Conservation (phyloP, 2,888 invertebrate genomes). For the Phragmatobia fuliginosa region DNA sequence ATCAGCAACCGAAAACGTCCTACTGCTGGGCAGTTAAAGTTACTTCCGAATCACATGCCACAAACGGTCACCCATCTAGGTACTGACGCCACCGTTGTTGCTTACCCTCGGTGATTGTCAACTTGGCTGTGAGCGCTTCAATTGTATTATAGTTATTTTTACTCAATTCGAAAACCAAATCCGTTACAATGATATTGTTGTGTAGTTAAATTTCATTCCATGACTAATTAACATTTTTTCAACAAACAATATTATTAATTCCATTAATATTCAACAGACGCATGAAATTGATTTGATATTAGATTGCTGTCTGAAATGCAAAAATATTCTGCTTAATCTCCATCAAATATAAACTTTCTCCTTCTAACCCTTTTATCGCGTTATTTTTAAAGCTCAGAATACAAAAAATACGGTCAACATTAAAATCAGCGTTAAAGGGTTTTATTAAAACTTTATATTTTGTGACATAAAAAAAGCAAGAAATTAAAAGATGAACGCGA, state of each 20-base stretch:
- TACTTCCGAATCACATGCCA: too few species aligned
- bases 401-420: constrained; percentile 1
- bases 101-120: too few species aligned
- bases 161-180: too few species aligned
- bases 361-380: neutral
- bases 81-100: too few species aligned
- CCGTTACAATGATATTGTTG: neutral
- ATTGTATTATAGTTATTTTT: too few species aligned
- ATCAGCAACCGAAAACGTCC: too few species aligned
- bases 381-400: constrained; percentile 6
- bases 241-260: neutral
- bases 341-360: constrained; percentile 3
- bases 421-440: neutral
- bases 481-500: neutral
- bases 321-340: constrained; percentile 9
- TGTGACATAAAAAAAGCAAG: neutral
- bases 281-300: neutral
- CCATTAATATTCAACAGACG: neutral
- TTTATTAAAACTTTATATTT: neutral
- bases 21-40: too few species aligned
- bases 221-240: neutral
- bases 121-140: too few species aligned
- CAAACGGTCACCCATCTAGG: too few species aligned
- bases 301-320: neutral
- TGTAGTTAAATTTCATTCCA: neutral